Evolutionary conservation across 37 sponge, comb jelly and placozoan genomes (phyloP), one percentile per base, ranked within the genome.

Genomic region (Cliona cf. orientalis): DNA sequence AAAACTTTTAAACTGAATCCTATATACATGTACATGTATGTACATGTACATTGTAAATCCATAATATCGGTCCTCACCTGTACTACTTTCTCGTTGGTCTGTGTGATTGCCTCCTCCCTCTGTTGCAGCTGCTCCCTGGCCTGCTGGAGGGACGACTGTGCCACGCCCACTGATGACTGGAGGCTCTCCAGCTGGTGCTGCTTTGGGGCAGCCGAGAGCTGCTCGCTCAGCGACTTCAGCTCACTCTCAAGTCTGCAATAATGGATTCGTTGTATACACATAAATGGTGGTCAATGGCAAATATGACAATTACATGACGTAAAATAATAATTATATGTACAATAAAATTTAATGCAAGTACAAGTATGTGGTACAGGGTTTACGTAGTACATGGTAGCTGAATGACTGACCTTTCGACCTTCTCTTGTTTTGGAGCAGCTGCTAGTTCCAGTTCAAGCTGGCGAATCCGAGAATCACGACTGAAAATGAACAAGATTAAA

Each of bases 381-480:
- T n/a, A n/a, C n/a, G n/a, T n/a, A n/a, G n/a, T n/a, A n/a, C n/a
- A n/a, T n/a, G n/a, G n/a, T n/a, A n/a, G n/a, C n/a, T n/a, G n/a
- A n/a, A n/a, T n/a, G n/a, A 25, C 72, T 43, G 23, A 89, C 90
- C 80, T 80, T 21, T 84, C 81, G 49, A 85, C 58, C 58, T 82
- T 79, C 55, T 84, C 85, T 39, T 53, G 81, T 56, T 73, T 79
- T 11, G 91, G 91, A 23, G 91, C 91, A 6, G 74, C 91, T 12
- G 91, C 91, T 25, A 90, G 63, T 35, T 80, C 85, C 46, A 90
- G 63, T 63, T 90, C 91, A 39, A 90, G 70, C 53, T 85, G 57
- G 38, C 85, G 74, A 41, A 90, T 80, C 35, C 41, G 42, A 33
- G 81, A 57, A 44, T 90, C 91, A 39, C 91, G 81, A 26, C 91